phyloP scores from a whole-genome alignment of 1,140 invertebrate genomes.

The Potamilus streckersoni region DNA sequence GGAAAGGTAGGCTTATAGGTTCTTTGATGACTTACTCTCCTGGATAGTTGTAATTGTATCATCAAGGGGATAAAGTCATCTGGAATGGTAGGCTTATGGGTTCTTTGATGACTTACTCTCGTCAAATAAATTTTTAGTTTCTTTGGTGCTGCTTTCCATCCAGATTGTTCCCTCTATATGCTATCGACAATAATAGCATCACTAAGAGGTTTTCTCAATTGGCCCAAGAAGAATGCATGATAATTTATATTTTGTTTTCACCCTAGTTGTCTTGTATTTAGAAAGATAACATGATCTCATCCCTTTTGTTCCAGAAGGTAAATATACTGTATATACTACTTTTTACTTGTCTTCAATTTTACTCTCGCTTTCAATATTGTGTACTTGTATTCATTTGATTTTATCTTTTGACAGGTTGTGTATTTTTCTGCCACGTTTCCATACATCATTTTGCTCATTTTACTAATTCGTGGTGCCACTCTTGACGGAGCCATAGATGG shows the following conservation, averaged over 20 bases:
- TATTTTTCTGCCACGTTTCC: constrained; percentile 89
- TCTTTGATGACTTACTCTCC: constrained; percentile 84
- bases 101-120: constrained; percentile 55
- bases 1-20: no score
- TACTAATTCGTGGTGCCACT: constrained; percentile 84
- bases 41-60: constrained; percentile 98
- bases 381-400: no score
- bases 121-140: constrained; percentile 27
- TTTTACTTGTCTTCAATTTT: no score
- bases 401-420: constrained; percentile 60
- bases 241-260: no score
- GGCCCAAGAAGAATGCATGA: no score
- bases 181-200: neutral
- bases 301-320: no score
- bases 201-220: neutral
- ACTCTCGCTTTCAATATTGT: no score
- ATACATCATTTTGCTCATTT: constrained; percentile 84
- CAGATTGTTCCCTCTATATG: neutral
- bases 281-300: no score
- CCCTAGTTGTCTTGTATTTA: no score
- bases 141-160: neutral
- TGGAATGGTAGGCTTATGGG: constrained; percentile 78
- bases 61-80: constrained; percentile 98
- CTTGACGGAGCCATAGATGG: constrained; percentile 84
- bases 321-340: no score